Evolutionary conservation across 1,140 invertebrate genomes (phyloP), one percentile per base, ranked within the genome.

Genomic region (Helicoverpa zea): DNA sequence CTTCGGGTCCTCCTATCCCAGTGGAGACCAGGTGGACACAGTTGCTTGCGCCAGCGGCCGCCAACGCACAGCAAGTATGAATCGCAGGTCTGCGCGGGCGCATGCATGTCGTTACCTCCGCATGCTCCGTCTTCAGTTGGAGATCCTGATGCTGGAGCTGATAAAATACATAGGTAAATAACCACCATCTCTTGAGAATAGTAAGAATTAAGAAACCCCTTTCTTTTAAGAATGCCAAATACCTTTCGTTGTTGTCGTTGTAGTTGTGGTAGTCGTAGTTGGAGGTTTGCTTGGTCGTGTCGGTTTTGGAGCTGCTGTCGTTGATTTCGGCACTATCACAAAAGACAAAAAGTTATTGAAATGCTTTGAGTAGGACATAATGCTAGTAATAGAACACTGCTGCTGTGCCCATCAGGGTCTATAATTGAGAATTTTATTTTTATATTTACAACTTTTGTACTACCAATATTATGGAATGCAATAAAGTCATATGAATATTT

Each of bases 11-110:
- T 90, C 18, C 93, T 94, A 90, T 98, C 98, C 97, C 98, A 98
- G 86, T 98, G 97, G 35, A 98, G 91, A 59, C 97, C 97, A 0
- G 96, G 96, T 0, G 97, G 96, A 89, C 98, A 98, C n/a, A 96
- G 95, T 84, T 97, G 96, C 51, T 96, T 96, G 64, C 94, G 95
- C 74, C 97, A 95, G 74, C 96, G 96, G 0, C 97, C 97, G 12
- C 96, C 90, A 5, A 97, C 96, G 86, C 98, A 98, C 82, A 97
- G 95, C 82, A 97, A 96, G 87, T 98, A 98, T 1, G 96, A 95
- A 82, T 97, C 97, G 83, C 98, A 98, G 78, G 97, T 97, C 0
- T 87, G 87, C 0, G 96, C 96, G 83, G 97, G 96, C 0, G 97
- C 93, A 51, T 96, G 94, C 85, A 97, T 97, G 51, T 97, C 94